These are phyloP conservation scores for Microcebus jonahi DNA, from an alignment of 2,113 vertebrate species.

Conservation along the genomic window DNA sequence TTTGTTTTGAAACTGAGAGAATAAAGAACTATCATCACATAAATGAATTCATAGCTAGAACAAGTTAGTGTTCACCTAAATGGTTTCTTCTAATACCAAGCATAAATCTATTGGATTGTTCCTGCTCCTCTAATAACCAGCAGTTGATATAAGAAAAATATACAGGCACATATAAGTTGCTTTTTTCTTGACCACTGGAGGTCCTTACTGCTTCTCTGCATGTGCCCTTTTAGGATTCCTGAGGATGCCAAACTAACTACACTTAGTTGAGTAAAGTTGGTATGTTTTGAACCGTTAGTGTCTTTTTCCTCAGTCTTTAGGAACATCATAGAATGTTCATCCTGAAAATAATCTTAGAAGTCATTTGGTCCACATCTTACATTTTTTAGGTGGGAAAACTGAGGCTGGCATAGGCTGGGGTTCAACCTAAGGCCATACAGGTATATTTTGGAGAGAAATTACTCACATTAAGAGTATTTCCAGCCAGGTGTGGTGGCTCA, in stretches of 20 bases:
- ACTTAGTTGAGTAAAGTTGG: background rate
- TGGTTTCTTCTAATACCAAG: background rate
- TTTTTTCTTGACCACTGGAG: background rate
- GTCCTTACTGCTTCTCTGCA: background rate
- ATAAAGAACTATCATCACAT: background rate
- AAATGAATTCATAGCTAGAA: background rate
- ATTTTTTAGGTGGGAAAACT: background rate
- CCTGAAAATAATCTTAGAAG: background rate
- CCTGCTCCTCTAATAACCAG: background rate
- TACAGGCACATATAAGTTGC: background rate
- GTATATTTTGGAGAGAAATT: background rate
- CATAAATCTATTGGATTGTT: background rate
- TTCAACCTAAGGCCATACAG: background rate
- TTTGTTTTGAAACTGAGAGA: conserved; percentile 8
- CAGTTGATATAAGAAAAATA: background rate
- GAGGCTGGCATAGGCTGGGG: background rate
- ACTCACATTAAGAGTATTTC: background rate
- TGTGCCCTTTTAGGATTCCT: background rate
- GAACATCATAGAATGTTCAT: background rate
- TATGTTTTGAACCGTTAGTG: background rate
- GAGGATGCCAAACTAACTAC: background rate
- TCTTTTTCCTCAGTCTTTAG: conserved; percentile 8
- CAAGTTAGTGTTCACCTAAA: background rate
- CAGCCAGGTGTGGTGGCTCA: too few relatives aligned
- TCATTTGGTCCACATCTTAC: background rate